phyloP scores from a whole-genome alignment of 2,888 invertebrate species.

The Coremacera marginata region DNA sequence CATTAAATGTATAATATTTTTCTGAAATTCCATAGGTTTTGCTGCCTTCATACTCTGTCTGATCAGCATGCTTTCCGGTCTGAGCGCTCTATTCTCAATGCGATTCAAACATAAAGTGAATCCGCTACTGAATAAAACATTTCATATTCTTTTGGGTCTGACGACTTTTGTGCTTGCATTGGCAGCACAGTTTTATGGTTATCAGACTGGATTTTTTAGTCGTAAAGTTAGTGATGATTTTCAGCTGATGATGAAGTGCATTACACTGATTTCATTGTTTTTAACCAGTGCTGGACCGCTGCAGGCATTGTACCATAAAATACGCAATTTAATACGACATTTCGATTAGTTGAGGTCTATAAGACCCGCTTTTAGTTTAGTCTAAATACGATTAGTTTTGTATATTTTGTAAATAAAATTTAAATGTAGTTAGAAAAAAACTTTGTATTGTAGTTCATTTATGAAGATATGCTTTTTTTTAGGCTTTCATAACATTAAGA shows the following conservation, averaged over 20 bases:
- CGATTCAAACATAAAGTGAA: constrained; percentile 55
- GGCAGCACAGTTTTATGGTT: constrained; percentile 64
- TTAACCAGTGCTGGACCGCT: constrained; percentile 60
- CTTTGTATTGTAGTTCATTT: no score
- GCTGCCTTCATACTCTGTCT: constrained; percentile 62
- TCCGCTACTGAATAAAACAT: constrained; percentile 62
- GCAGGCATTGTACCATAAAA: constrained; percentile 56
- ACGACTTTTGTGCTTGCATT: constrained; percentile 61
- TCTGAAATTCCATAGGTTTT: constrained; percentile 53
- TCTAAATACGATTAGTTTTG: no score
- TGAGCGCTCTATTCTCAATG: constrained; percentile 59
- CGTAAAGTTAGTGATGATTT: constrained; percentile 51
- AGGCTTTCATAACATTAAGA: no score
- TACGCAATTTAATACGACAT: constrained; percentile 50
- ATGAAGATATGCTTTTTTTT: no score
- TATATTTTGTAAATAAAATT: no score
- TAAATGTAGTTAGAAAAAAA: no score
- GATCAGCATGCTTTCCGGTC: constrained; percentile 60
- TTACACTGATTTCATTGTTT: constrained; percentile 60
- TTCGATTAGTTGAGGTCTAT: constrained; percentile 42
- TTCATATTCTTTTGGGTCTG: constrained; percentile 63
- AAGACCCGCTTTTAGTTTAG: no score
- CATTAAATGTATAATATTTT: no score
- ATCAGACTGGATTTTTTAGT: constrained; percentile 61
- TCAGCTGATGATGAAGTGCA: constrained; percentile 57